Evolutionary conservation across 2,888 invertebrate genomes (phyloP).

Genomic region (Trachelus tabidus): DNA sequence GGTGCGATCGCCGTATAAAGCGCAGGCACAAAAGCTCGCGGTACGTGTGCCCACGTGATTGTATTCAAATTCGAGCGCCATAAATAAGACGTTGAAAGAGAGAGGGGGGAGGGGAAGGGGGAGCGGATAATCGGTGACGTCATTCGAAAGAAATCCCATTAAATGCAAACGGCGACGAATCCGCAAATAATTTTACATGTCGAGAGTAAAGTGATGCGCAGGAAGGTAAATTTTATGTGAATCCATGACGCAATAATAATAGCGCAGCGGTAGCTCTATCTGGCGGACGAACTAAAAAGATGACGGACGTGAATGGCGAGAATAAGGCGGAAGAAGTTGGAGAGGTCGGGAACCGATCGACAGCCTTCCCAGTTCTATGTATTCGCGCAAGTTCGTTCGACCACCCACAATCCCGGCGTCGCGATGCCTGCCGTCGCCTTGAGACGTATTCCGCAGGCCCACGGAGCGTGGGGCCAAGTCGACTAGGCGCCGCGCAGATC

Average conservation of each 20-base stretch:
- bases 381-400: constrained; percentile 30
- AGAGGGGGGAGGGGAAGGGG: constrained; percentile 13
- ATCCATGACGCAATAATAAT: too few species aligned
- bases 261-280: too few species aligned
- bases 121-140: background rate
- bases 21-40: background rate
- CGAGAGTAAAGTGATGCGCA: too few species aligned
- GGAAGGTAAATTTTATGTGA: too few species aligned
- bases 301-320: constrained; percentile 40
- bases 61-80: constrained; percentile 2
- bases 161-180: too few species aligned
- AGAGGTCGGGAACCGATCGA: constrained; percentile 60
- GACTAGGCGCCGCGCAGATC: constrained; percentile 23
- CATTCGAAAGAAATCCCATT: too few species aligned
- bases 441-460: background rate
- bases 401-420: constrained; percentile 47
- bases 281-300: too few species aligned
- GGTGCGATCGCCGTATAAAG: background rate
- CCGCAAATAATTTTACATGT: too few species aligned
- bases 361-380: constrained; percentile 1
- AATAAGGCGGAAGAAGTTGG: constrained; percentile 50
- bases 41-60: constrained; percentile 3
- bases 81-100: constrained; percentile 20
- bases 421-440: constrained; percentile 32
- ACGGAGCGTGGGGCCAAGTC: constrained; percentile 6